Conservation (phyloP, 2,888 invertebrate genomes). For the Chironomus riparius region DNA sequence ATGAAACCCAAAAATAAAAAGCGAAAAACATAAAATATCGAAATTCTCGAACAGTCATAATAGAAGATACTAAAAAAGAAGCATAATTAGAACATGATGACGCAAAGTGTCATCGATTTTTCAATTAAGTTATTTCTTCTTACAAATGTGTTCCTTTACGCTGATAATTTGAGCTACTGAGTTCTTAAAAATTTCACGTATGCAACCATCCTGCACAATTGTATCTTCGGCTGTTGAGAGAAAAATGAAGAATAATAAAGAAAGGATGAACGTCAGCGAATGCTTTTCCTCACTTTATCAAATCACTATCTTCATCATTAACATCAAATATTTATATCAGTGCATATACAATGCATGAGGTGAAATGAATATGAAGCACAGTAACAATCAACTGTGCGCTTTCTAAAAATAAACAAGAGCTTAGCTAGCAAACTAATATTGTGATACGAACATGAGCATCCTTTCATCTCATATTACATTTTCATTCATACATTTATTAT, state of each 20-base stretch:
- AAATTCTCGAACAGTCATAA: too few relatives aligned
- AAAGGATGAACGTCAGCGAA: neutral
- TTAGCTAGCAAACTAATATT: neutral
- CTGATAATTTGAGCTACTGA: neutral
- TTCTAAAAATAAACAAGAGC: neutral
- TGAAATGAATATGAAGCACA: too few relatives aligned
- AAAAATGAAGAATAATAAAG: neutral
- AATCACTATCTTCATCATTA: conserved; percentile 16
- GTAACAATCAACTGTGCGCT: too few relatives aligned
- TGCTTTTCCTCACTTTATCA: neutral
- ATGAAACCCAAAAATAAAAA: too few relatives aligned
- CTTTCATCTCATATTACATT: too few relatives aligned
- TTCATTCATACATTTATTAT: too few relatives aligned
- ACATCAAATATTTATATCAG: conserved; percentile 17
- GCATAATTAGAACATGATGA: neutral
- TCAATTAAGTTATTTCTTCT: neutral
- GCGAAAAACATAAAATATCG: too few relatives aligned
- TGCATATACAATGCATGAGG: neutral
- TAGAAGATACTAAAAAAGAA: too few relatives aligned
- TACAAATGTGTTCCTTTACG: neutral
- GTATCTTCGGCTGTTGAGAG: too few relatives aligned
- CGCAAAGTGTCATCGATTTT: conserved; percentile 6
- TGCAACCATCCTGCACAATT: too few relatives aligned
- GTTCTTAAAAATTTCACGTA: neutral
- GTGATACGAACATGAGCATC: too few relatives aligned